Base-by-base conservation (phyloP, 2,797 vertebrate genomes). In the Leucoraja ocellata region DNA sequence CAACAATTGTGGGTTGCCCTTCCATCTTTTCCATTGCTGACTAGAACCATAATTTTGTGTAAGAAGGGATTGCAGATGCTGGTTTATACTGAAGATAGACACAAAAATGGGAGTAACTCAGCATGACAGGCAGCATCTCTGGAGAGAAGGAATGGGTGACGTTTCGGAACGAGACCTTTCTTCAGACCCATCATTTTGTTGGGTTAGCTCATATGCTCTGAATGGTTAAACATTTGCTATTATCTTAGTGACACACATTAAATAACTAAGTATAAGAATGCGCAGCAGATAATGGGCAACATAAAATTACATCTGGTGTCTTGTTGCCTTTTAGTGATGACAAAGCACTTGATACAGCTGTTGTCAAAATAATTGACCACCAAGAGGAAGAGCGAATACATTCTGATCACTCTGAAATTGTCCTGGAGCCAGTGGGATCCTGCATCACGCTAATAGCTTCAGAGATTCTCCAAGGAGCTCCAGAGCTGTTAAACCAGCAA, bases 381-480 rank as follows among this genome's bases (percentile, higher is more conserved):
- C 95, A 95, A 39, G 96, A 97, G 95, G 97, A 94, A 94, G 90
- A 76, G 25, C 90, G 39, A 74, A 4, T 58, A 28, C 90, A 92
- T 46, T 91, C 65, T 91, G 21, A 39, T 46, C 90, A 74, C 36
- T 96, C 95, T 93, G 96, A 97, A 1, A 94, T 95, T 1, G 95
- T 94, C 86, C 93, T 96, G 95, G 96, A 96, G 96, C 94, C 95
- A 93, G 94, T 92, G 78, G 96, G 96, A 0, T 95, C 96, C 86
- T 96, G 96, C 84, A 97, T 97, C 93, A 97, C 96, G 73, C 96
- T 97, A 46, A 97, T 99, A 94, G 94, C 97, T 95, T 97, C 96
- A 96, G 97, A 99, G 96, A 97, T 99, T 97, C 97, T 98, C 97
- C 97, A 96, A 96, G 97, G 98, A 94, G 97, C 98, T 96, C 96